Conservation (phyloP, 1,140 invertebrate species). For the Dryas iulia region DNA sequence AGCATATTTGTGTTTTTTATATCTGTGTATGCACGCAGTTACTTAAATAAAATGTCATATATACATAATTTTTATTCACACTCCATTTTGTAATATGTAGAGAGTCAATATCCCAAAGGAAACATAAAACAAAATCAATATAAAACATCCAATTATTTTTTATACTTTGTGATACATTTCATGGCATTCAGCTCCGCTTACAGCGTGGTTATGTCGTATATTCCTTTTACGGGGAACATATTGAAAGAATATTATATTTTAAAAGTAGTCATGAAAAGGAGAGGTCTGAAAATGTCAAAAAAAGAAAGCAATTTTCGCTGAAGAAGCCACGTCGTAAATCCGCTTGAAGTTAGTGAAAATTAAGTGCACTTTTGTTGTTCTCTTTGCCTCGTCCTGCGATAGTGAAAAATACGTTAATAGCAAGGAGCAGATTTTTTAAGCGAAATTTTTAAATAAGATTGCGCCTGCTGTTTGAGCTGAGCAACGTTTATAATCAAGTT, state of each 20-base stretch:
- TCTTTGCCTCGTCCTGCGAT: constrained; percentile 29
- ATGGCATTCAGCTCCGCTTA: background rate
- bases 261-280: constrained; percentile 32
- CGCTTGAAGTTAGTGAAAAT: constrained; percentile 48
- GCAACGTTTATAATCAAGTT: background rate
- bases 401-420: constrained; percentile 11
- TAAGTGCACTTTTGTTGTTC: constrained; percentile 56
- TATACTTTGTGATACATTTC: background rate
- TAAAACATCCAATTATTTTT: background rate
- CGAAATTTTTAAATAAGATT: background rate
- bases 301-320: constrained; percentile 58
- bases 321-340: constrained; percentile 49
- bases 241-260: constrained; percentile 30
- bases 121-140: background rate
- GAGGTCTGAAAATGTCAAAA: constrained; percentile 46
- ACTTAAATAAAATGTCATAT: too few relatives aligned
- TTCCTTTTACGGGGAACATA: constrained; percentile 24
- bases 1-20: too few relatives aligned
- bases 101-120: too few relatives aligned
- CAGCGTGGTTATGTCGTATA: constrained; percentile 1
- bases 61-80: too few relatives aligned
- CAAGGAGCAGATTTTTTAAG: background rate
- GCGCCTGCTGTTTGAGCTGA: background rate
- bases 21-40: too few relatives aligned
- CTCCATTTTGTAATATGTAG: too few relatives aligned